phyloP scores from a whole-genome alignment of 1,140 invertebrate species.

The Drosophila grimshawi region DNA sequence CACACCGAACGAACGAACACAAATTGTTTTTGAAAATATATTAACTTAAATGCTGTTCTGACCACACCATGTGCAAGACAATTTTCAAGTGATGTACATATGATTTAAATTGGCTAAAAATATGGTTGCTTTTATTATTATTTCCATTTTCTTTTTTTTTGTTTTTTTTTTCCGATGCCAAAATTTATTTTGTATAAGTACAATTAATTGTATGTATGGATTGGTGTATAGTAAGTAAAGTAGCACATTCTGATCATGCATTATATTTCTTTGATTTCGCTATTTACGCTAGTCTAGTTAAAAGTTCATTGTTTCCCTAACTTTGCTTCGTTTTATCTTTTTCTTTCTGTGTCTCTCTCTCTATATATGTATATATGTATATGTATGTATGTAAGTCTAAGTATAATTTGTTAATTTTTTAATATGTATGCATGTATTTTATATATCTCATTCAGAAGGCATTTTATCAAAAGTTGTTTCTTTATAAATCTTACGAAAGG shows the following conservation, averaged over 20 bases:
- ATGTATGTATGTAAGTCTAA: constrained; percentile 22
- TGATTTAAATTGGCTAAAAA: constrained; percentile 50
- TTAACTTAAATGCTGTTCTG: constrained; percentile 49
- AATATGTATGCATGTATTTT: constrained; percentile 40
- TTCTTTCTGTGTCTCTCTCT: constrained; percentile 20
- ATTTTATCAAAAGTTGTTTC: constrained; percentile 56
- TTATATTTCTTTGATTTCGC: constrained; percentile 16
- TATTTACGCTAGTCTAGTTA: constrained; percentile 40
- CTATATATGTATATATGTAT: constrained; percentile 20
- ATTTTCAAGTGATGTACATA: constrained; percentile 38
- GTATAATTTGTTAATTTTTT: constrained; percentile 29
- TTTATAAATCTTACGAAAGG: background rate
- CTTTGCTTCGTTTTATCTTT: constrained; percentile 6
- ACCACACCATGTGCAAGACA: constrained; percentile 30
- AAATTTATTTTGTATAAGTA: constrained; percentile 26
- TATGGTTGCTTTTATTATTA: constrained; percentile 14
- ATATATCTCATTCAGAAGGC: constrained; percentile 50
- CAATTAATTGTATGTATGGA: constrained; percentile 22
- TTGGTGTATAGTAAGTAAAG: background rate
- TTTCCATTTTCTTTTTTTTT: background rate
- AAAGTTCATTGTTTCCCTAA: constrained; percentile 46
- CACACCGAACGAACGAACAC: constrained; percentile 1
- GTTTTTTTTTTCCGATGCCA: background rate
- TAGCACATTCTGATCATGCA: constrained; percentile 32
- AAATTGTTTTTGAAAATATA: constrained; percentile 21